Evolutionary conservation across 2,113 vertebrate species (phyloP).

Genomic region (Corythornis vintsioides): DNA sequence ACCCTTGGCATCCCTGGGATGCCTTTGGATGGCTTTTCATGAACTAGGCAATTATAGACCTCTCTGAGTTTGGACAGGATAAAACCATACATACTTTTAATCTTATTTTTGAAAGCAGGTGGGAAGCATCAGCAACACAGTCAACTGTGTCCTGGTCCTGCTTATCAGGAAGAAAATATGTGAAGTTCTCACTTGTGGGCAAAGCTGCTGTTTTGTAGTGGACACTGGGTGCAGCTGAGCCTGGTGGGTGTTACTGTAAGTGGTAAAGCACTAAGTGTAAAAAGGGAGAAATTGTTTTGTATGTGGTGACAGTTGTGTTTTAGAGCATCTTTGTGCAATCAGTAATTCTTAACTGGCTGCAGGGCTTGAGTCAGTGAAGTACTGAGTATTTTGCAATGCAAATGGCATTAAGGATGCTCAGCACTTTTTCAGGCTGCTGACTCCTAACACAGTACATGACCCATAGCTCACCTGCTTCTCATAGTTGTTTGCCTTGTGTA

Average conservation of each 20-base stretch:
- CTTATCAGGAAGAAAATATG: rapidly evolving
- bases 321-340: background rate
- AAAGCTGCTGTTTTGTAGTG: background rate
- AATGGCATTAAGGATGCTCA: background rate
- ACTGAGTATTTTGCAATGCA: background rate
- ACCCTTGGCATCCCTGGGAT: background rate
- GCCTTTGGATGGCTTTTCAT: background rate
- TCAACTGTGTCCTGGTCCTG: background rate
- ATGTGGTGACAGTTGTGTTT: background rate
- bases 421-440: background rate
- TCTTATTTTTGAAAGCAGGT: background rate
- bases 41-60: background rate
- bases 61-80: background rate
- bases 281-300: background rate
- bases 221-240: background rate
- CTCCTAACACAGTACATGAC: background rate
- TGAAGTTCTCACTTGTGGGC: background rate
- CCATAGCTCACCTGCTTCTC: background rate
- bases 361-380: background rate
- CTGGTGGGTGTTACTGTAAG: rapidly evolving
- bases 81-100: background rate
- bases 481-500: background rate
- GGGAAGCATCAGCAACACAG: rapidly evolving
- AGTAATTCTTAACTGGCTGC: background rate
- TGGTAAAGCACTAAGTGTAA: background rate